Evolutionary conservation across 1,140 invertebrate genomes (phyloP).

Genomic region (Pachypsylla venusta): DNA sequence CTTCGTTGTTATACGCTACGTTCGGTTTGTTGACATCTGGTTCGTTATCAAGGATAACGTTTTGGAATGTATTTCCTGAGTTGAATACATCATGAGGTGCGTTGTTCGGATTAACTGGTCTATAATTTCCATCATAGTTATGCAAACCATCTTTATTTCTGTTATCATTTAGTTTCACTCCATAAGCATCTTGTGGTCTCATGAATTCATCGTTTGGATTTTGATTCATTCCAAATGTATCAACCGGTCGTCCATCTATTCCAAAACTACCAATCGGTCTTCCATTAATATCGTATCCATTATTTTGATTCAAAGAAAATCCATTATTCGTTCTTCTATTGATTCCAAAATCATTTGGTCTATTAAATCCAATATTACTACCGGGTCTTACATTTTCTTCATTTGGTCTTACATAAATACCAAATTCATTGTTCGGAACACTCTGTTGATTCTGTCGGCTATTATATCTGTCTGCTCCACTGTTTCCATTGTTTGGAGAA

Average conservation of each 20-base stretch:
- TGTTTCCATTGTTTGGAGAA: background rate
- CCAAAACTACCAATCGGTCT: background rate
- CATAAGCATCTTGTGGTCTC: background rate
- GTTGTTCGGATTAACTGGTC: background rate
- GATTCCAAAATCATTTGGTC: conserved; percentile 3
- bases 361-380: background rate
- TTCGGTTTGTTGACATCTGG: background rate
- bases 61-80: background rate
- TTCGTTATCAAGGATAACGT: background rate
- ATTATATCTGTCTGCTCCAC: background rate
- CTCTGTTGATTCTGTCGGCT: background rate
- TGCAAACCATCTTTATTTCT: background rate
- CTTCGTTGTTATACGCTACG: background rate
- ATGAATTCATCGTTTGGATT: background rate
- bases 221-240: background rate
- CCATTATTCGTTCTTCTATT: background rate
- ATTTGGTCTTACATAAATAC: background rate
- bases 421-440: background rate
- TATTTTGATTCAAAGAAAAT: background rate
- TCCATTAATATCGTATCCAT: background rate
- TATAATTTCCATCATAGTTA: background rate
- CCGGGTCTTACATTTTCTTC: background rate
- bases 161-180: too few relatives aligned
- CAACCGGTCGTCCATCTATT: background rate
- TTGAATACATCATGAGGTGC: background rate